Evolutionary conservation across 2,113 vertebrate species (phyloP), one percentile per base, ranked within the genome.

Genomic region (Tympanuchus pallidicinctus): DNA sequence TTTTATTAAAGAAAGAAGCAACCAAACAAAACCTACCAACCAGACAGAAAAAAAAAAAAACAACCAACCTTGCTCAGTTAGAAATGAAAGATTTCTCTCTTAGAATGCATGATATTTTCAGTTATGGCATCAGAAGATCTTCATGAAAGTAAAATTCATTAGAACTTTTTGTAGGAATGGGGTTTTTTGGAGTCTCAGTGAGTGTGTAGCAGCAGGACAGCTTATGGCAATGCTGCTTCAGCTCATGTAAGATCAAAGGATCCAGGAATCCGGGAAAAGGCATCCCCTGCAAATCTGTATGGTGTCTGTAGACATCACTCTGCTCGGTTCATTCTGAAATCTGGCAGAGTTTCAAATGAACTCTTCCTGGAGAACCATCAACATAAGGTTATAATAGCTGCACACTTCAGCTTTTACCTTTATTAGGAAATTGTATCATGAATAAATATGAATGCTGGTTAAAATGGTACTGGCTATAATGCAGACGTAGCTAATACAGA

Each of bases 271-370:
- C 59, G 30, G 90, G 86, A 57, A 70, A 36, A 92, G 21, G 9
- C 30, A 67, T 27, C 34, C 63, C 42, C 50, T 83, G 65, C 65
- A 61, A 69, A 56, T 4, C 4, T 5, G 50, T 2, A 8, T 5
- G 3, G 10, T 0, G 38, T 40, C 76, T 54, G 54, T 27, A 30
- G 65, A 1, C 48, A 9, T 3, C 10, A 1, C 50, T 67, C 48
- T 72, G 42, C 88, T 72, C 47, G 11, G 18, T 24, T 82, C 80
- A 3, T 56, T 78, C 71, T 40, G 45, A 16, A 12, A 32, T 1
- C 75, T 91, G 94, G 84, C 89, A n/a, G 69, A 18, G 11, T 13
- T 80, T 82, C 92, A 89, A 70, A 92, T 47, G 75, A 82, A 32
- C 65, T 81, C 18, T 93, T 89, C 57, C 76, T 72, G 65, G 84